Conservation (phyloP, 2,797 vertebrate genomes). For the Aselliscus stoliczkanus region DNA sequence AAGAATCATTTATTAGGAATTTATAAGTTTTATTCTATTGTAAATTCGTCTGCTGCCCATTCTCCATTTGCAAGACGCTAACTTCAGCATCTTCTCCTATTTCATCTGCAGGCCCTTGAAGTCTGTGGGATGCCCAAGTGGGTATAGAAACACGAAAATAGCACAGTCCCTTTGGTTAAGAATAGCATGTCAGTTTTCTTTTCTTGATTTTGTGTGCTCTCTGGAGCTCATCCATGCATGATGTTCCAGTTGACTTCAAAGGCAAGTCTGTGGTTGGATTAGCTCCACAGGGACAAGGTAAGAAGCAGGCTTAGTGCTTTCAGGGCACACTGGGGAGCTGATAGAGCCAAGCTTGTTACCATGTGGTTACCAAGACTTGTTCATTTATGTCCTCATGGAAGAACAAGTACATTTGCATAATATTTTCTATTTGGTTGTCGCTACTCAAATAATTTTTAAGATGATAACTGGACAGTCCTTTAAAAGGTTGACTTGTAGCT, state of each 20-base stretch:
- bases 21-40: neutral
- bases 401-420: slow-evolving; percentile 4
- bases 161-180: slow-evolving; percentile 61
- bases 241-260: slow-evolving; percentile 73
- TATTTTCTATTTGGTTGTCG: neutral
- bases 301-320: slow-evolving; percentile 46
- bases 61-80: neutral
- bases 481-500: neutral
- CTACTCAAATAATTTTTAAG: slow-evolving; percentile 1
- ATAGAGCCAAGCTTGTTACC: neutral
- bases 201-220: slow-evolving; percentile 61
- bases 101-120: slow-evolving; percentile 54
- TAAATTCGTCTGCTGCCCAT: neutral
- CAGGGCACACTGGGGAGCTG: slow-evolving; percentile 4
- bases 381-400: neutral
- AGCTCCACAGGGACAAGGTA: slow-evolving; percentile 62
- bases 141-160: slow-evolving; percentile 50
- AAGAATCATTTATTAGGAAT: neutral
- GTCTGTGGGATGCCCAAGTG: slow-evolving; percentile 59
- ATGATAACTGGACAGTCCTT: neutral
- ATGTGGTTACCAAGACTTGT: neutral
- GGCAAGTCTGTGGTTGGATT: slow-evolving; percentile 65
- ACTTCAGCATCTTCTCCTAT: slow-evolving; percentile 15
- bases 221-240: slow-evolving; percentile 69
- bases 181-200: slow-evolving; percentile 60